Percentiles rank a stretch among this genome's conserved stretches.
phyloP scores from a whole-genome alignment of 2,888 invertebrate genomes.

The Drosophila incognita region DNA sequence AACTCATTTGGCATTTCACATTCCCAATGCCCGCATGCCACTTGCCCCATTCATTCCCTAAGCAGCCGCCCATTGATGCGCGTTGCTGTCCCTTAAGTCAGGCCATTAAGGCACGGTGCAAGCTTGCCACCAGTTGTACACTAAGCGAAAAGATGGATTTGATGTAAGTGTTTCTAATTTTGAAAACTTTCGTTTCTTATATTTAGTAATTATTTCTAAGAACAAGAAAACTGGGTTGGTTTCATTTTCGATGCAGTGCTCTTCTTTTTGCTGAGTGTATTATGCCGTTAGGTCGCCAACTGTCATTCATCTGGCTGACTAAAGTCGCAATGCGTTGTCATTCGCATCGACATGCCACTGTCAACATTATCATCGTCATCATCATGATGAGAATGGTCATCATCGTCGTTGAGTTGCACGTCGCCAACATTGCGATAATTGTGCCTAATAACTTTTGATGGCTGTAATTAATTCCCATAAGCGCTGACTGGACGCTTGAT shows the following conservation, averaged over 20 bases:
- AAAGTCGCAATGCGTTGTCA: conserved; percentile 33
- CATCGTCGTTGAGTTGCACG: conserved; percentile 39
- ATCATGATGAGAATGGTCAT: conserved; percentile 7
- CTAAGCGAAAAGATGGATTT: neutral
- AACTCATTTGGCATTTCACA: conserved; percentile 49
- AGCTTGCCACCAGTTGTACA: neutral
- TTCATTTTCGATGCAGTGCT: neutral
- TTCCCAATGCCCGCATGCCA: neutral
- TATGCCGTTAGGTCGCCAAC: conserved; percentile 3
- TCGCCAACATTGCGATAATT: conserved; percentile 76
- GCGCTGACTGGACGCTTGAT: conserved; percentile 47
- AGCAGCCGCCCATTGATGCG: conserved; percentile 30
- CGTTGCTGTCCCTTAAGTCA: conserved; percentile 33
- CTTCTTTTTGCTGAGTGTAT: no score
- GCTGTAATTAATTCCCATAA: conserved; percentile 79
- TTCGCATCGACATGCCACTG: conserved; percentile 21
- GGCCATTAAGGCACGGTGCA: conserved; percentile 34
- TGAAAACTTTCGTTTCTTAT: neutral
- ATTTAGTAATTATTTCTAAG: neutral
- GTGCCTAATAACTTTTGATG: conserved; percentile 81
- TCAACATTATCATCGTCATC: conserved; percentile 5
- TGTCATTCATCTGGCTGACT: conserved; percentile 18
- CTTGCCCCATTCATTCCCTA: neutral
- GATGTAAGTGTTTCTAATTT: neutral
- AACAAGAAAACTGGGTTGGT: neutral